These are phyloP conservation scores for Oriolus oriolus DNA, from an alignment of 2,113 vertebrate species.

Conservation along the genomic window DNA sequence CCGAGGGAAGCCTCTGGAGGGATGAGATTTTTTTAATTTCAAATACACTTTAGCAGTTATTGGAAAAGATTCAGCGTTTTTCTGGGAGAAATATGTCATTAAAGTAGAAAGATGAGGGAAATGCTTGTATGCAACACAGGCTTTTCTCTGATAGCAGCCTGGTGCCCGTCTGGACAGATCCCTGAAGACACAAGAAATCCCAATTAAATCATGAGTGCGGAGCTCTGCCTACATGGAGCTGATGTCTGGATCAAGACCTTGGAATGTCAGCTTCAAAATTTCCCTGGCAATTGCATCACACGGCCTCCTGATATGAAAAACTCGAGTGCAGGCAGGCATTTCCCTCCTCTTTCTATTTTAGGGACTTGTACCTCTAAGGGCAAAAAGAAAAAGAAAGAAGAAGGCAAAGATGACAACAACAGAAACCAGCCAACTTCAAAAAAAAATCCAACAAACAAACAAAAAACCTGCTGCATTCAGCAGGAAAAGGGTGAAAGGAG, in stretches of 20 bases:
- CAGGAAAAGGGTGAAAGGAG: neutral
- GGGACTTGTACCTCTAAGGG: neutral
- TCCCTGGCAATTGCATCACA: constrained; percentile 20
- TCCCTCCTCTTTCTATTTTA: neutral
- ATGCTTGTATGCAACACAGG: neutral
- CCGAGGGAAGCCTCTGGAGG: neutral
- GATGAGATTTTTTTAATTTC: neutral
- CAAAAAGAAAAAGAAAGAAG: rapidly evolving
- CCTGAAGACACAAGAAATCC: constrained; percentile 35
- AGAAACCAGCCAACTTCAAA: neutral
- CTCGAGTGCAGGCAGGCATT: neutral
- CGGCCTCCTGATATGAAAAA: neutral
- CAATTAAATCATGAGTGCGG: neutral
- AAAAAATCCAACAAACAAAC: neutral
- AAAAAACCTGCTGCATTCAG: neutral
- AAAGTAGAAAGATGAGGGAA: constrained; percentile 26
- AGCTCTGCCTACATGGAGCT: neutral
- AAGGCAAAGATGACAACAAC: neutral
- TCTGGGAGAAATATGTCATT: constrained; percentile 15
- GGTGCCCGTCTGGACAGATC: constrained; percentile 44
- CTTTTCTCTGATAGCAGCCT: constrained; percentile 17
- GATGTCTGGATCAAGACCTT: neutral
- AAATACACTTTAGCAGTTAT: neutral
- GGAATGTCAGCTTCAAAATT: neutral
- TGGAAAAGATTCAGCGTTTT: neutral